These are phyloP conservation scores for Polymixis lichenea DNA, from an alignment of 2,888 invertebrate genomes.

Conservation along the genomic window DNA sequence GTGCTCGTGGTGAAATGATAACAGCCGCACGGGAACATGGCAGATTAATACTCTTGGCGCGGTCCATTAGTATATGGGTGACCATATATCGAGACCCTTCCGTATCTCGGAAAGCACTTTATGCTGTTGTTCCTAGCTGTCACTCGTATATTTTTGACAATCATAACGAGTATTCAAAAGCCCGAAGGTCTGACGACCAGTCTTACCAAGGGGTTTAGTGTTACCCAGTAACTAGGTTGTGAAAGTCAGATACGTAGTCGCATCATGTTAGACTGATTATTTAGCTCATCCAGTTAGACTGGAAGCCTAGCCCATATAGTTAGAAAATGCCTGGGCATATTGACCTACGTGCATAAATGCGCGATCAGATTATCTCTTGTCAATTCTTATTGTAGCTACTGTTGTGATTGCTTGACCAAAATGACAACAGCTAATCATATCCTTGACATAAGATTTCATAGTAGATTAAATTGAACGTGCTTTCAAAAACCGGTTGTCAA, in stretches of 20 bases:
- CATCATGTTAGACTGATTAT: not conserved
- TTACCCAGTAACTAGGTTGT: not conserved
- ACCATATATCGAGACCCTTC: not conserved
- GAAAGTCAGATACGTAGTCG: not conserved
- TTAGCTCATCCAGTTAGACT: not conserved
- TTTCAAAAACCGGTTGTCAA: slow-evolving; percentile 9
- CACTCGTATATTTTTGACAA: not conserved
- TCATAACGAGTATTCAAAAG: not conserved
- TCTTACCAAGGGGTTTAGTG: not conserved
- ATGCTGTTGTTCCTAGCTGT: not conserved
- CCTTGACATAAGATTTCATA: slow-evolving; percentile 1
- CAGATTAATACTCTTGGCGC: too few species aligned
- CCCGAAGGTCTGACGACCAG: not conserved
- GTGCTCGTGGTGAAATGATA: not conserved
- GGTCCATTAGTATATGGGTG: not conserved
- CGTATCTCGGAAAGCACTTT: not conserved
- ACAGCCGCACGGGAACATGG: too few species aligned
- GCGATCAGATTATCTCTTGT: slow-evolving; percentile 10
- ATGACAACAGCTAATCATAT: slow-evolving; percentile 25
- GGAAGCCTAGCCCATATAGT: not conserved
- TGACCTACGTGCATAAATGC: too few species aligned
- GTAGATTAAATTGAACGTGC: not conserved
- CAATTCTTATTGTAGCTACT: not conserved
- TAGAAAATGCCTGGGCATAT: not conserved
- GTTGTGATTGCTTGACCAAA: slow-evolving; percentile 7